These are phyloP conservation scores for Hypanus sabinus DNA, from an alignment of 2,113 vertebrate genomes.

Conservation along the genomic window DNA sequence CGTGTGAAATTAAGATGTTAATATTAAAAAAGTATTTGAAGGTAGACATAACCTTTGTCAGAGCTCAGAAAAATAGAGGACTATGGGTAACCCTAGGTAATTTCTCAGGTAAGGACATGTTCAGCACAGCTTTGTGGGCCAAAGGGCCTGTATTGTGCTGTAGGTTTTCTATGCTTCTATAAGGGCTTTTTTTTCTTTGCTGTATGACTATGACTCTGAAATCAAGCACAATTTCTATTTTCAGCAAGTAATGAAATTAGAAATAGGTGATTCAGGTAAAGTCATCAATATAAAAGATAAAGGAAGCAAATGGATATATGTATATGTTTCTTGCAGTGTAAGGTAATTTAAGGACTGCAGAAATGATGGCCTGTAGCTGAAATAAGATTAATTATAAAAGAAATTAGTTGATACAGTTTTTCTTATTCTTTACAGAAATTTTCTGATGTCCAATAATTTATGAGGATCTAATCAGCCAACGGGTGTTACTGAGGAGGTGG, in stretches of 20 bases:
- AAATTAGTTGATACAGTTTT: not conserved
- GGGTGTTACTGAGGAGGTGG: not conserved
- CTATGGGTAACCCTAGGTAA: too few species aligned
- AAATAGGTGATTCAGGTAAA: not conserved
- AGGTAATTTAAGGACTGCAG: not conserved
- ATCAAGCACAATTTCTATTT: not conserved
- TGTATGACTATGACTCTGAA: not conserved
- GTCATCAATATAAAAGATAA: not conserved
- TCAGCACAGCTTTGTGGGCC: too few species aligned
- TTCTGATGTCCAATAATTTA: not conserved
- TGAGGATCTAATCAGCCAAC: not conserved
- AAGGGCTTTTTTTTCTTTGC: too few species aligned
- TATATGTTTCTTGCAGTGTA: not conserved
- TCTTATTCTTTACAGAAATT: too few species aligned
- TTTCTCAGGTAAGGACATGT: too few species aligned
- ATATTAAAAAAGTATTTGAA: not conserved
- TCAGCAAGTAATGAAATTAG: not conserved
- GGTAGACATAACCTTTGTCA: too few species aligned
- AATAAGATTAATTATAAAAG: not conserved
- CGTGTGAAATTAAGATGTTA: not conserved
- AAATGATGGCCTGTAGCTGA: not conserved
- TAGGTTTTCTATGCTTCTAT: too few species aligned
- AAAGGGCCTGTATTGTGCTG: too few species aligned
- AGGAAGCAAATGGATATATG: not conserved
- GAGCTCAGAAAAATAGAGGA: too few species aligned